These are phyloP conservation scores for Pardalotus punctatus DNA, from an alignment of 2,113 vertebrate species.

Conservation along the genomic window DNA sequence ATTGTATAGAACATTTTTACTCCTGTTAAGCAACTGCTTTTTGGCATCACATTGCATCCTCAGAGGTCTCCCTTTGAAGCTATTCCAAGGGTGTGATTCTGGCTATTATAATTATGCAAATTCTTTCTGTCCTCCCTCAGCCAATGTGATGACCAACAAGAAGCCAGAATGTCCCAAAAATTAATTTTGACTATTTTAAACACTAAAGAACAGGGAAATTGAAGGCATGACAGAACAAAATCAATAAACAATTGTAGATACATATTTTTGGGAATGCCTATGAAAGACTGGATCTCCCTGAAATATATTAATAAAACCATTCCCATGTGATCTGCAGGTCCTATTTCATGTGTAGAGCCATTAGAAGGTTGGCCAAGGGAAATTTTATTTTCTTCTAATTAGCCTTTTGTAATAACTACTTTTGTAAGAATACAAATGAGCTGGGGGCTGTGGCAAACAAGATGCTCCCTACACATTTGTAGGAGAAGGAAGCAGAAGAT, in stretches of 20 bases:
- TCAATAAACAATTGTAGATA: not conserved
- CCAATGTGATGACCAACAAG: not conserved
- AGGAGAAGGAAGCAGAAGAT: not conserved
- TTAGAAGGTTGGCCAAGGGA: not conserved
- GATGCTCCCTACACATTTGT: not conserved
- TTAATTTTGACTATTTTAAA: not conserved
- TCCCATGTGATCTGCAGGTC: not conserved
- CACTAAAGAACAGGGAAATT: not conserved
- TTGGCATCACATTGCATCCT: not conserved
- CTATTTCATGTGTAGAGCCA: not conserved
- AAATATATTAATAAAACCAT: not conserved
- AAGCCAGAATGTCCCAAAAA: not conserved
- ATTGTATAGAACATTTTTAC: not conserved
- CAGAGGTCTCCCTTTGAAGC: not conserved
- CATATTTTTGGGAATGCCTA: not conserved
- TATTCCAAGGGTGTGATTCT: not conserved
- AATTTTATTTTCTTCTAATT: not conserved
- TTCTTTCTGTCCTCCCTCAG: not conserved
- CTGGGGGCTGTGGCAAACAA: rapidly evolving
- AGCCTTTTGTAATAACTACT: not conserved
- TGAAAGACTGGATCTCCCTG: not conserved
- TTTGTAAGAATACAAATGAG: not conserved
- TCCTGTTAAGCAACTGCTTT: not conserved
- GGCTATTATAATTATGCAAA: not conserved
- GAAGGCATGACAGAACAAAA: not conserved